Percentiles rank a stretch among this genome's conserved stretches.
Conservation (phyloP, 2,797 vertebrate species). For the Avahi laniger region DNA sequence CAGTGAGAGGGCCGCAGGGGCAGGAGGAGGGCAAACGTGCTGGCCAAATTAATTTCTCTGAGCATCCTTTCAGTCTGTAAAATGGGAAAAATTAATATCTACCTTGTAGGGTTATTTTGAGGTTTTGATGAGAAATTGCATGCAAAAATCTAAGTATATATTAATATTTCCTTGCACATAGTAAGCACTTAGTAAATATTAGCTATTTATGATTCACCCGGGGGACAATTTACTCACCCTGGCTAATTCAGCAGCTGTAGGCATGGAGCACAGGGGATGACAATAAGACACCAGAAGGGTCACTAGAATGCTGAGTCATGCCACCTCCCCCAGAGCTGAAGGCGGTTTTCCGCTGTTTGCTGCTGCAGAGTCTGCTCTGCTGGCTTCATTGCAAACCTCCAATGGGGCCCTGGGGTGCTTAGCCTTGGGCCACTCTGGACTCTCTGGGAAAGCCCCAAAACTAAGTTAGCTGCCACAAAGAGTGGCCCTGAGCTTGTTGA, state of each 20-base stretch:
- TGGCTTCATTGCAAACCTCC: not conserved
- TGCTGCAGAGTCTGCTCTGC: not conserved
- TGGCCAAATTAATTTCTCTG: not conserved
- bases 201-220: not conserved
- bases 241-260: not conserved
- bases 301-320: not conserved
- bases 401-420: not conserved
- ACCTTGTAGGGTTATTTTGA: not conserved
- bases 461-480: not conserved
- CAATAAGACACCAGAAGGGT: not conserved
- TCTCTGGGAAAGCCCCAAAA: not conserved
- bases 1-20: not conserved
- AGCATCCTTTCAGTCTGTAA: not conserved
- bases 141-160: not conserved
- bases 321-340: not conserved
- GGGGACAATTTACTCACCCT: not conserved
- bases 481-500: not conserved
- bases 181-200: not conserved
- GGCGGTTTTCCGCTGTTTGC: not conserved
- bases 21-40: not conserved
- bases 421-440: not conserved
- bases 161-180: not conserved
- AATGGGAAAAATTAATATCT: not conserved
- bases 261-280: not conserved
- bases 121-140: not conserved